Conservation (phyloP, 2,113 vertebrate species). For the Echinops telfairi region DNA sequence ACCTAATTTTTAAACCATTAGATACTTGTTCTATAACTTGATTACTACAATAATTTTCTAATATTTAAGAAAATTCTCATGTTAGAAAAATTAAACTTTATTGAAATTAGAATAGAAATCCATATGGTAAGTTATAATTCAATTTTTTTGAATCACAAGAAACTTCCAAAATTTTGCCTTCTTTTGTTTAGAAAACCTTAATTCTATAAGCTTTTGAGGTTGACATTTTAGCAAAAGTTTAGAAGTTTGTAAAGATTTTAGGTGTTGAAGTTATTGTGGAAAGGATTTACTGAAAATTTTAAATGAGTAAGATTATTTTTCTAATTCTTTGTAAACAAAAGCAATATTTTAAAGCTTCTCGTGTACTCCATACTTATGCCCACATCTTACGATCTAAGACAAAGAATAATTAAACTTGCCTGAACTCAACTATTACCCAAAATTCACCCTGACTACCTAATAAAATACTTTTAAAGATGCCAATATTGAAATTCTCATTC, state of each 20-base stretch:
- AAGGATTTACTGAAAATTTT: neutral
- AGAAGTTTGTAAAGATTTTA: conserved; percentile 12
- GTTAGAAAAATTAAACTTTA: conserved; percentile 8
- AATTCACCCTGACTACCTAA: neutral
- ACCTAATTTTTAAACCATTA: conserved; percentile 7
- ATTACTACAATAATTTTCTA: conserved; percentile 25
- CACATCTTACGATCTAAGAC: neutral
- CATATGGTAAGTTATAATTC: conserved; percentile 1
- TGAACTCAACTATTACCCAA: neutral
- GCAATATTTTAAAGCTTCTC: neutral
- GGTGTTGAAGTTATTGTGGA: neutral
- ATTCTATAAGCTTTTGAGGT: neutral
- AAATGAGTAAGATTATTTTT: neutral
- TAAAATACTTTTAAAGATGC: neutral
- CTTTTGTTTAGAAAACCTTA: conserved; percentile 1
- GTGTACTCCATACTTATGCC: neutral
- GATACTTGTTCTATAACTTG: conserved; percentile 1
- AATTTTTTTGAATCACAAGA: neutral
- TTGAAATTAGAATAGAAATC: conserved; percentile 8
- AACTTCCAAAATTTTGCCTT: neutral
- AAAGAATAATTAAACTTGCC: neutral
- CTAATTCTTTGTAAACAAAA: conserved; percentile 1
- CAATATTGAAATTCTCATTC: neutral
- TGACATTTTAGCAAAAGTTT: neutral
- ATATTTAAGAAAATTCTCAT: conserved; percentile 37